These are phyloP conservation scores for Muricea muricata DNA, from an alignment of 92 coral and sea anemone genomes.

Conservation along the genomic window DNA sequence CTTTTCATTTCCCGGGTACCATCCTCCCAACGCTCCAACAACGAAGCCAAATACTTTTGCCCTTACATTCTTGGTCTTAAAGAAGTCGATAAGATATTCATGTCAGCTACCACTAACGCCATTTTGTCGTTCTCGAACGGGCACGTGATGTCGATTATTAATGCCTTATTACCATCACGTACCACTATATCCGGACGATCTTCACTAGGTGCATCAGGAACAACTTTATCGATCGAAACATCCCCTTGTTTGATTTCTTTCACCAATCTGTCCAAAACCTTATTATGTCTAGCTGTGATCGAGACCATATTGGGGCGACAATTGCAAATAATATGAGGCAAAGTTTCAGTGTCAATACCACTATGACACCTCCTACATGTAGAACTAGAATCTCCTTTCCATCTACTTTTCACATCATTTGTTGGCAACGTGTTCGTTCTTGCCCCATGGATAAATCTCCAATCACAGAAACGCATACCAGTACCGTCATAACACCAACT, in stretches of 20 bases:
- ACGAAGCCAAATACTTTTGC: conserved; percentile 15
- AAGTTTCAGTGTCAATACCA: background rate
- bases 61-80: background rate
- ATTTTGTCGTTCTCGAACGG: background rate
- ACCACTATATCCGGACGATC: background rate
- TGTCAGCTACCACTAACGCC: background rate
- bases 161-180: background rate
- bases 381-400: background rate
- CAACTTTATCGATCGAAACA: background rate
- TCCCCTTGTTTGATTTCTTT: background rate
- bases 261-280: background rate
- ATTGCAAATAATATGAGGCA: conserved; percentile 3
- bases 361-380: background rate
- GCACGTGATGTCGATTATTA: background rate
- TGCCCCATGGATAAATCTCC: conserved; percentile 18
- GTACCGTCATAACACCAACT: background rate
- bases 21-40: background rate
- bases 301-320: conserved; percentile 20
- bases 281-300: background rate
- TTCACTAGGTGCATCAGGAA: background rate
- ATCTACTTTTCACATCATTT: background rate
- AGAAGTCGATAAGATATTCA: background rate
- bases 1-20: background rate
- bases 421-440: conserved; percentile 16
- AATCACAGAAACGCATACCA: conserved; percentile 8